These are phyloP conservation scores for Omphaloscelis lunosa DNA, from an alignment of 2,888 invertebrate genomes.

Conservation along the genomic window DNA sequence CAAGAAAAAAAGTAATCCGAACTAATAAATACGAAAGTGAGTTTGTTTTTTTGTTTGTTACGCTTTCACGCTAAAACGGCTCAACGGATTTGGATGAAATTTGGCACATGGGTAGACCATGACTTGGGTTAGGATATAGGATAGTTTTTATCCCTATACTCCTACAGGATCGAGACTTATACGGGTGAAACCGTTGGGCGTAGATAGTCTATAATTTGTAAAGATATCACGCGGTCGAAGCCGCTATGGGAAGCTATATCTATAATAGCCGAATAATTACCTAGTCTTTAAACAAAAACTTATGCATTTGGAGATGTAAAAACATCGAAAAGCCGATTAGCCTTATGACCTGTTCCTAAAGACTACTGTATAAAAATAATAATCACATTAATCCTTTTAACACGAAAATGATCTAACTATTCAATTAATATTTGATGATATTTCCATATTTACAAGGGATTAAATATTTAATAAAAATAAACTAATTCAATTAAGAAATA, in stretches of 20 bases:
- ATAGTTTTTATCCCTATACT: too few species aligned
- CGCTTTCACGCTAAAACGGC: too few species aligned
- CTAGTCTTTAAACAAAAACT: background rate
- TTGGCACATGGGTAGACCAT: too few species aligned
- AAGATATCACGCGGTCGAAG: too few species aligned
- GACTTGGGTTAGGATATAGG: too few species aligned
- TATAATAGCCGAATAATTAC: background rate
- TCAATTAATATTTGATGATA: constrained; percentile 39
- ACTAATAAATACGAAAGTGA: too few species aligned
- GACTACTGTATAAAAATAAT: constrained; percentile 42
- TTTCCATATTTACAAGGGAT: constrained; percentile 20
- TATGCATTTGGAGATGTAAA: constrained; percentile 12
- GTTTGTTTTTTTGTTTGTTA: too few species aligned
- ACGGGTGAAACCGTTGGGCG: too few species aligned
- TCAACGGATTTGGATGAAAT: too few species aligned
- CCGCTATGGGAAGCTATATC: too few species aligned
- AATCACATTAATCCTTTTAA: constrained; percentile 39
- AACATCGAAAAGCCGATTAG: constrained; percentile 24
- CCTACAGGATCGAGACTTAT: too few species aligned
- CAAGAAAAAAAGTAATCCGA: background rate
- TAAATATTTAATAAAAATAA: constrained; percentile 21
- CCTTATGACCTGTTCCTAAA: constrained; percentile 11
- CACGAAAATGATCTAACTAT: constrained; percentile 1
- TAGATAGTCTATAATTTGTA: too few species aligned
- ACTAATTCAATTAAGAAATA: constrained; percentile 31